phyloP scores from a whole-genome alignment of 2,888 invertebrate genomes.

The Dasysyrphus tricinctus region DNA sequence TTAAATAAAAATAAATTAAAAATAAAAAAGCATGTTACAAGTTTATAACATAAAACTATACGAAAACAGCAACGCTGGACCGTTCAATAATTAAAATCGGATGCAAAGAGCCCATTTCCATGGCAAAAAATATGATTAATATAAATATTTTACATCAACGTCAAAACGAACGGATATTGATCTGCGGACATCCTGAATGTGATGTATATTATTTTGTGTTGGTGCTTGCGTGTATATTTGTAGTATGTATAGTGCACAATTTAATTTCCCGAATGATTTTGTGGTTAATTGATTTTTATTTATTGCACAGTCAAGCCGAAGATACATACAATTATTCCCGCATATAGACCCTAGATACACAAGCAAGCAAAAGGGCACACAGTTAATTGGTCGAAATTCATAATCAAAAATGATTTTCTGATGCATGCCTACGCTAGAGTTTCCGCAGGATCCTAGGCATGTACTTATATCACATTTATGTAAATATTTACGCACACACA shows the following conservation, averaged over 20 bases:
- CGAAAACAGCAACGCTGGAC: background rate
- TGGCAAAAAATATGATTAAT: slow-evolving; percentile 62
- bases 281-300: slow-evolving; percentile 72
- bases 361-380: background rate
- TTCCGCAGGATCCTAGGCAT: background rate
- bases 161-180: slow-evolving; percentile 62
- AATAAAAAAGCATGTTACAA: too few relatives aligned
- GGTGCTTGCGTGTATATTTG: background rate
- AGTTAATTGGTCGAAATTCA: slow-evolving; percentile 4
- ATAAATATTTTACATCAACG: slow-evolving; percentile 63
- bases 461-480: background rate
- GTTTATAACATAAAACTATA: too few relatives aligned
- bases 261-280: slow-evolving; percentile 73
- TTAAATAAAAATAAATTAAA: too few relatives aligned
- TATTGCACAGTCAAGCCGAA: slow-evolving; percentile 35
- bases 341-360: background rate
- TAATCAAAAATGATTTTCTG: background rate
- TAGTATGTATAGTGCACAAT: slow-evolving; percentile 34
- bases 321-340: background rate
- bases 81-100: slow-evolving; percentile 25
- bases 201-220: background rate
- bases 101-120: slow-evolving; percentile 45
- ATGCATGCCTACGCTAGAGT: background rate
- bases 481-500: background rate
- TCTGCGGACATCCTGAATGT: slow-evolving; percentile 63